phyloP scores from a whole-genome alignment of 2,797 vertebrate genomes.

The Anableps anableps region DNA sequence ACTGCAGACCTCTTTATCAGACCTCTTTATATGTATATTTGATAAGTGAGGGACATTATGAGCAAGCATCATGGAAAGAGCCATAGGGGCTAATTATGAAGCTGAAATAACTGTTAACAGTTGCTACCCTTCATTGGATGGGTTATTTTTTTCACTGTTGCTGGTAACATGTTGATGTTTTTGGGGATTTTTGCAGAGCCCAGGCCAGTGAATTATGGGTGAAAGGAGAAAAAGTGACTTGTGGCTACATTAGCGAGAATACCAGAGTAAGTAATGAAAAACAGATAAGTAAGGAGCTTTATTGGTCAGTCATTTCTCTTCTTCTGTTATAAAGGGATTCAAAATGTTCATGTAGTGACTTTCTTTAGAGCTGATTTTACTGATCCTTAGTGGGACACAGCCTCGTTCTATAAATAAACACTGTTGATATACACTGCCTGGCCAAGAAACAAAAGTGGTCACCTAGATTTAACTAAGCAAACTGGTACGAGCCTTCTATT shows the following conservation, averaged over 20 bases:
- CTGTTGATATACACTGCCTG: background rate
- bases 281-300: background rate
- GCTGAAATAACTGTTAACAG: no score
- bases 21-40: no score
- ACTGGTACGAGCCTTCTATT: background rate
- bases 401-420: background rate
- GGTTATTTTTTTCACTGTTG: background rate
- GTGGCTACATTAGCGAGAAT: slow-evolving; percentile 97
- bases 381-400: background rate
- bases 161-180: background rate
- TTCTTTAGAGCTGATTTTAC: background rate
- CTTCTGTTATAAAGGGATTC: background rate
- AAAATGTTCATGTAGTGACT: background rate
- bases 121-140: background rate
- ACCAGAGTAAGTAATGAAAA: slow-evolving; percentile 86
- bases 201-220: slow-evolving; percentile 98
- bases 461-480: background rate
- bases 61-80: no score
- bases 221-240: slow-evolving; percentile 98
- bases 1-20: no score
- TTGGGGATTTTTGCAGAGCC: slow-evolving; percentile 79
- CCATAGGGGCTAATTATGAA: no score
- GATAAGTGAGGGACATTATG: no score
- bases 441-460: background rate
- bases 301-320: background rate